Evolutionary conservation across 2,888 invertebrate species (phyloP).

Genomic region (Leptinotarsa tumamoca): DNA sequence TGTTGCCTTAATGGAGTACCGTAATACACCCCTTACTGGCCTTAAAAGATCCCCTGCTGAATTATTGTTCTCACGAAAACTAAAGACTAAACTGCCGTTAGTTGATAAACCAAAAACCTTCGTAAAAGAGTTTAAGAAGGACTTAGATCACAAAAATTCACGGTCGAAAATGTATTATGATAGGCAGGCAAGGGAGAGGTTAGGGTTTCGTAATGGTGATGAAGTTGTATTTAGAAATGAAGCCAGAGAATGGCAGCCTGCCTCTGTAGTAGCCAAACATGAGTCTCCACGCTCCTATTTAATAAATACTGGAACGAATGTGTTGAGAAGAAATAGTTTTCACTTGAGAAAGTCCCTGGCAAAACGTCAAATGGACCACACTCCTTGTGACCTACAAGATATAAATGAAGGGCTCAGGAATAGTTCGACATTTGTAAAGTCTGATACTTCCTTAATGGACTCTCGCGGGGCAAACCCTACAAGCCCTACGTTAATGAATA

Average conservation of each 20-base stretch:
- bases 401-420: slow-evolving; percentile 1
- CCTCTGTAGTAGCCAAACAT: slow-evolving; percentile 1
- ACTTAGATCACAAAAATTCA: slow-evolving; percentile 2
- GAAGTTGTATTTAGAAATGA: slow-evolving; percentile 10
- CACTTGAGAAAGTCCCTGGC: not conserved
- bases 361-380: slow-evolving; percentile 4
- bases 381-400: not conserved
- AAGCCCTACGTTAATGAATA: slow-evolving; percentile 4
- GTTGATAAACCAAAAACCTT: slow-evolving; percentile 3
- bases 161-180: not conserved
- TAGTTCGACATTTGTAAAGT: not conserved
- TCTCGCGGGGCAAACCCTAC: not conserved
- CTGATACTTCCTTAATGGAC: not conserved
- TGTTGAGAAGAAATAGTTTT: slow-evolving; percentile 7
- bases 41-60: slow-evolving; percentile 12
- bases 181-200: not conserved
- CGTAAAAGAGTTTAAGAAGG: not conserved
- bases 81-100: slow-evolving; percentile 2
- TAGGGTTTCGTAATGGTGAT: slow-evolving; percentile 4
- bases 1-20: slow-evolving; percentile 15
- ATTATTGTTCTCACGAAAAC: slow-evolving; percentile 8
- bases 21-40: slow-evolving; percentile 18
- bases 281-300: not conserved
- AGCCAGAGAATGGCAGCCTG: slow-evolving; percentile 10
- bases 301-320: not conserved